Evolutionary conservation across 2,888 invertebrate species (phyloP), one percentile per base, ranked within the genome.

Genomic region (Tetrapedia diversipes): DNA sequence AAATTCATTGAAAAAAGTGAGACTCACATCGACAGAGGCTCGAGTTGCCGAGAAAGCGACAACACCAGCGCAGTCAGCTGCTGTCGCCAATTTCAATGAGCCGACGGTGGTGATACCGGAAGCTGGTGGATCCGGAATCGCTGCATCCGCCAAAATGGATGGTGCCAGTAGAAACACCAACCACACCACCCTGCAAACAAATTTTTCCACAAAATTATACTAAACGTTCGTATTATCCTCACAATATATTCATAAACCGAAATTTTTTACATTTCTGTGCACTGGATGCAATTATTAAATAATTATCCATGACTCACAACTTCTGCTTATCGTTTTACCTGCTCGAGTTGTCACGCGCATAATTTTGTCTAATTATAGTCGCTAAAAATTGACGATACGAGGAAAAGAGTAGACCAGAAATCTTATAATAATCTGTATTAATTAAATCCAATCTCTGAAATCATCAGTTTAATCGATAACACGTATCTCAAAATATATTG

Each of bases 11-110:
- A 22, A 24, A 22, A 4, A 11, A 10, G 6, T 10, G n/a, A 8
- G 16, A 73, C 89, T 86, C 66, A 91, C 91, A 57, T 80, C 81
- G 53, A 80, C 81, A 14, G 84, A 77, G 56, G 88, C 88, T 24
- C 85, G 77, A 29, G 86, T 89, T 11, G 91, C 91, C 54, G 92
- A 92, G 84, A 92, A 92, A 63, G 92, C 92, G 51, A 92, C 90
- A 53, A 90, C 90, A 43, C 92, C 92, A 49, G 89, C 88, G 75
- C 92, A 92, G 80, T 92, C 92, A 71, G 90, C 90, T 43, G 91
- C 92, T 22, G 91, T 92, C 32, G 90, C 92, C 72, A 92, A 88
- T 86, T 92, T 92, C 43, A 90, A 83, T 0, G 92, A 90, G 27
- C 92, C 92, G 39, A 92, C 88, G 14, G 92, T 90, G 11, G 92